Conservation (phyloP, 2,113 vertebrate species). For the Thunnus thynnus region DNA sequence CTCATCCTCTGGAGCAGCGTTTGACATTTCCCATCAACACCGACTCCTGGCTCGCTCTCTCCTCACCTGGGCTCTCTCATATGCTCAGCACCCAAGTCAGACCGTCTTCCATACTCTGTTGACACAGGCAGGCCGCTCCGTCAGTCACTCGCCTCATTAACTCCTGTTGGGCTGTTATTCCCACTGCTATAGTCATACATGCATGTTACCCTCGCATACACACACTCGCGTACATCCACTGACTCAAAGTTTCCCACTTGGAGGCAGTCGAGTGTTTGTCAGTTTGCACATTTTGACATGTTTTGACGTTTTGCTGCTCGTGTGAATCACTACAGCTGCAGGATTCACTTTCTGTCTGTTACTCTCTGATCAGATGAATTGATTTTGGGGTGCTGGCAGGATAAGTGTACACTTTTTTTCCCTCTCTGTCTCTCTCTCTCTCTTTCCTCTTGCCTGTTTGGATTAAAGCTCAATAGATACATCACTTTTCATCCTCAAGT, state of each 20-base stretch:
- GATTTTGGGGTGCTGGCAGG: constrained; percentile 51
- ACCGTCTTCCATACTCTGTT: constrained; percentile 55
- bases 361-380: constrained; percentile 48
- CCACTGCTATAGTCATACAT: constrained; percentile 23
- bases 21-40: constrained; percentile 67
- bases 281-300: constrained; percentile 52
- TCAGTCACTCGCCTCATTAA: constrained; percentile 73
- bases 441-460: not conserved
- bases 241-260: constrained; percentile 35
- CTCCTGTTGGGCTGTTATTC: constrained; percentile 60
- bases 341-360: constrained; percentile 27
- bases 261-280: constrained; percentile 46
- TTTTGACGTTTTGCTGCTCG: constrained; percentile 48
- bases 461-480: constrained; percentile 39
- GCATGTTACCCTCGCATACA: constrained; percentile 22
- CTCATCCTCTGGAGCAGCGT: constrained; percentile 52
- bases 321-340: constrained; percentile 42
- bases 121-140: constrained; percentile 64
- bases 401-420: constrained; percentile 26
- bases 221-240: constrained; percentile 41
- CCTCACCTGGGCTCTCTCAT: constrained; percentile 54
- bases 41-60: constrained; percentile 21
- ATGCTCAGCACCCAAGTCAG: constrained; percentile 37
- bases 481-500: constrained; percentile 21
- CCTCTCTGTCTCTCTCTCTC: no score